phyloP scores from a whole-genome alignment of 2,797 vertebrate genomes.

The Trachurus trachurus region DNA sequence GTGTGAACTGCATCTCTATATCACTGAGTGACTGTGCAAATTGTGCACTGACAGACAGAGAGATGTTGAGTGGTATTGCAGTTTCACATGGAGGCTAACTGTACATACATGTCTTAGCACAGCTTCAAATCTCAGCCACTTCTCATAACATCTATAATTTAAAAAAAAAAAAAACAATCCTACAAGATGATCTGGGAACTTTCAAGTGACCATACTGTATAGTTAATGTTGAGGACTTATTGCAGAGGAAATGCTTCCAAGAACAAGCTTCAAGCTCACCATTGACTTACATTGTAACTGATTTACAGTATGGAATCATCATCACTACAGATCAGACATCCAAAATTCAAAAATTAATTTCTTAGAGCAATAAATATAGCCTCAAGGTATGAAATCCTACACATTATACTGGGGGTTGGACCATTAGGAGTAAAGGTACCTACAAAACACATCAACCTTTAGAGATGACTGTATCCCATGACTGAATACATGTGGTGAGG shows the following conservation, averaged over 20 bases:
- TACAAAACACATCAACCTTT: constrained; percentile 12
- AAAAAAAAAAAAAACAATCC: background rate
- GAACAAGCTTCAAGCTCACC: background rate
- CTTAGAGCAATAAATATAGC: background rate
- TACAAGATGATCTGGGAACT: background rate
- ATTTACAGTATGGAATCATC: background rate
- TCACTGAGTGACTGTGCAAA: background rate
- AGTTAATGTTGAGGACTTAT: background rate
- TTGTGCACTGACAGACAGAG: background rate
- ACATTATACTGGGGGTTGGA: background rate
- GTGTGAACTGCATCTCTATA: background rate
- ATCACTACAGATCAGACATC: background rate
- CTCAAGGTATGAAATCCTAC: background rate
- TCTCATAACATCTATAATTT: background rate
- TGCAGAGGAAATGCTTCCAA: background rate
- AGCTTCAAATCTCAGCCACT: background rate
- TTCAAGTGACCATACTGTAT: background rate
- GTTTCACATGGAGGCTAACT: background rate
- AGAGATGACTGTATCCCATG: background rate
- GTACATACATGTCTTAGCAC: no score
- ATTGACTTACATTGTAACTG: background rate
- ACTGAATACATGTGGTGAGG: no score
- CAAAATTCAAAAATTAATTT: background rate
- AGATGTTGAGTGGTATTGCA: background rate
- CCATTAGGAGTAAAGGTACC: background rate